Conservation (phyloP, 2,797 vertebrate genomes). For the Arrhamphus sclerolepis region DNA sequence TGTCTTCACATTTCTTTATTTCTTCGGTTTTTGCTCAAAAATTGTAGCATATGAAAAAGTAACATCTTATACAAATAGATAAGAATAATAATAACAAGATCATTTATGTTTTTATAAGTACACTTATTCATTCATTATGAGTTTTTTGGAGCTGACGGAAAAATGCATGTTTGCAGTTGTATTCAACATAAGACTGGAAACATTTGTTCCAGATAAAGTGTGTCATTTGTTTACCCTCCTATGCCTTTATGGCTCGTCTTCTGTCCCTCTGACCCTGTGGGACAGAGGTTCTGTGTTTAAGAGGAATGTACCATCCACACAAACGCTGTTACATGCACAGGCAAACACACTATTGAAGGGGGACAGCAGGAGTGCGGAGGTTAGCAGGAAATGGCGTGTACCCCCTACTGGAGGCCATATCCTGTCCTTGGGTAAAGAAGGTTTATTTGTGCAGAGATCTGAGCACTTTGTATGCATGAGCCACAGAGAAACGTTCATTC, state of each 20-base stretch:
- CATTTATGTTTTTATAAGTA: no score
- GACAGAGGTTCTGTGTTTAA: constrained; percentile 66
- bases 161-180: constrained; percentile 6
- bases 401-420: constrained; percentile 70
- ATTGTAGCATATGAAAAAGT: no score
- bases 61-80: no score
- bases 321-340: constrained; percentile 18
- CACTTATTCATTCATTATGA: no score
- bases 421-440: constrained; percentile 70
- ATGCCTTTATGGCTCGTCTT: constrained; percentile 66
- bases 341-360: constrained; percentile 51
- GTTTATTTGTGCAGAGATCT: constrained; percentile 67
- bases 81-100: no score
- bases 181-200: constrained; percentile 26
- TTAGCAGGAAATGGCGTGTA: constrained; percentile 73
- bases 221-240: constrained; percentile 62
- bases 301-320: constrained; percentile 54
- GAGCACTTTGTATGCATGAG: constrained; percentile 30
- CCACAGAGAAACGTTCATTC: constrained; percentile 4
- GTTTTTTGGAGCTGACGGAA: constrained; percentile 6
- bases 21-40: no score
- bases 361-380: constrained; percentile 68
- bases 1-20: no score
- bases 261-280: constrained; percentile 66
- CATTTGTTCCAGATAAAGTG: constrained; percentile 21